Base-by-base conservation (phyloP, 2,113 vertebrate genomes). In the Hippoglossus stenolepis region DNA sequence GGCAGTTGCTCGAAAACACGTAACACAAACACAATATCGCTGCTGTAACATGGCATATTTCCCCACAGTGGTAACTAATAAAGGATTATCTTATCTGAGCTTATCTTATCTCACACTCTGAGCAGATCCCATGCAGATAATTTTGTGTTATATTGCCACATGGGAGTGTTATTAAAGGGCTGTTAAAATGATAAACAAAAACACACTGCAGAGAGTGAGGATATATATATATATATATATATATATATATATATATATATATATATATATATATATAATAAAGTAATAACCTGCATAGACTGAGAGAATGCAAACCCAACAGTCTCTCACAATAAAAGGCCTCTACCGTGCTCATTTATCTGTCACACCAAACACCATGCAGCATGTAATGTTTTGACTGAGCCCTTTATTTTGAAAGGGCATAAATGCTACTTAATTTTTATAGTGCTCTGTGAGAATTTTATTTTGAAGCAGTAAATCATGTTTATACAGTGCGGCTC, bases 101-200 rank as follows among this genome's bases (percentile, higher is more conserved):
- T 51, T 18, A 51, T 51, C 17, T 4, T 51, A 18, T 18, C 47
- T 51, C 47, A 18, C 18, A 51, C 23, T 54, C 60, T 15, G 38
- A 62, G 59, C 20, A 47, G n/a, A 60, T 21, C 31, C 45, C 45
- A 31, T 59, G 23, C 20, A 49, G 63, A 80, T 43, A 75, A 77
- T 75, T 62, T 38, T 21, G 64, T 79, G 58, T 68, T 61, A 21
- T 74, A 59, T 62, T 65, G 35, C 35, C 61, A 40, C 64, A 66
- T 63, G 70, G 51, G 78, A 73, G 31, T 72, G 65, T 85, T 77
- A 31, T 31, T 31, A 31, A 24, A 70, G 49, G 35, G 49, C 65
- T 75, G 81, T 87, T 91, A 83, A 31, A 77, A 87, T 82, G 31
- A 86, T 82, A 79, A 89, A 90, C 64, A 84, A 75, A 92, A 75